Conservation (phyloP, 92 coral and sea anemone species). For the Porites lobata region DNA sequence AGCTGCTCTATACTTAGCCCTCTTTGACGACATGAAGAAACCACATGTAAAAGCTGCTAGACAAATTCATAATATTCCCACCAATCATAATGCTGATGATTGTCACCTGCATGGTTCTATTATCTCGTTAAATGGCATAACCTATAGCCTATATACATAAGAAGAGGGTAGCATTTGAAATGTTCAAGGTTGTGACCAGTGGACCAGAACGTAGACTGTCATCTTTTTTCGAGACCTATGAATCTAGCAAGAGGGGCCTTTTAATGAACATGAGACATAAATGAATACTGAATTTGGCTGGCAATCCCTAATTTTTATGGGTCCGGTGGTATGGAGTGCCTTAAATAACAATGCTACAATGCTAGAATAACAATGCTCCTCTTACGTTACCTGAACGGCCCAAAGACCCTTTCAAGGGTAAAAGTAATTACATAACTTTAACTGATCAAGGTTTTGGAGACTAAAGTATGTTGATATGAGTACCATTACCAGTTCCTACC, state of each 20-base stretch:
- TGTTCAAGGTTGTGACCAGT: constrained; percentile 34
- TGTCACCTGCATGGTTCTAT: constrained; percentile 9
- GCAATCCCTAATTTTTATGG: constrained; percentile 33
- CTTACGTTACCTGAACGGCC: too few species aligned
- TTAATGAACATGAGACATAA: constrained; percentile 9
- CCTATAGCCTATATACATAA: neutral
- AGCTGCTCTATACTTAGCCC: constrained; percentile 18
- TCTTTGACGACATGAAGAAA: constrained; percentile 9
- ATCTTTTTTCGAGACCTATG: constrained; percentile 32
- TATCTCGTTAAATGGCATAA: constrained; percentile 15
- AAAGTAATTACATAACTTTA: too few species aligned
- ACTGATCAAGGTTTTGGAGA: too few species aligned
- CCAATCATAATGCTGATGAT: neutral
- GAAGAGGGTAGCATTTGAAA: constrained; percentile 31
- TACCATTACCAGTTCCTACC: too few species aligned
- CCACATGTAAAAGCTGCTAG: constrained; percentile 20
- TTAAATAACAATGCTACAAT: constrained; percentile 17
- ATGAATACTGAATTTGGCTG: constrained; percentile 40
- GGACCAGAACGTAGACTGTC: constrained; percentile 34
- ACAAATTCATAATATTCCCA: neutral
- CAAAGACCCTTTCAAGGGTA: too few species aligned
- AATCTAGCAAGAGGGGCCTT: constrained; percentile 25
- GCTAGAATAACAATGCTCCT: too few species aligned
- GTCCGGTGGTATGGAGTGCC: constrained; percentile 19
- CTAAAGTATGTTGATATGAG: too few species aligned